A percentile compares a stretch with the other conserved stretches of the same genome.
Evolutionary conservation across 1,140 invertebrate species (phyloP).

Genomic region (Coboldia fuscipes): DNA sequence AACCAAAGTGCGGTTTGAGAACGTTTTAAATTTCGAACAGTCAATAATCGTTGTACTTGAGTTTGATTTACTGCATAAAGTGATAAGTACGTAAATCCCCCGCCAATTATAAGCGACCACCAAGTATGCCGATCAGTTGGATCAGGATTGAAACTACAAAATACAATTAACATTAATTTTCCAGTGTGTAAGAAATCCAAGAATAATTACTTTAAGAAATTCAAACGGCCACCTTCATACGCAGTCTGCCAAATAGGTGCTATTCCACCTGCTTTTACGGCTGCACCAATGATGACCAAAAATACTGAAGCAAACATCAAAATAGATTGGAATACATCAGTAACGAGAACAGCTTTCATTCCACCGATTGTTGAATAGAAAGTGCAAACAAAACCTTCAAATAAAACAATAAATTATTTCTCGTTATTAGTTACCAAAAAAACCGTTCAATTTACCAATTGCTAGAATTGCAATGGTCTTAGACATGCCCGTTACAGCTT

Average conservation of each 20-base stretch:
- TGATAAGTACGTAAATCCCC: constrained; percentile 46
- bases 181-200: neutral
- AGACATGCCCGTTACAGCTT: constrained; percentile 61
- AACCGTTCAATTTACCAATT: constrained; percentile 36
- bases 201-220: constrained; percentile 47
- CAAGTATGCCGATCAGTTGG: constrained; percentile 52
- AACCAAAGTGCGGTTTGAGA: constrained; percentile 42
- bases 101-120: constrained; percentile 49
- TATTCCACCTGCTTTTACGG: constrained; percentile 36
- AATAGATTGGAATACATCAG: constrained; percentile 62
- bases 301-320: constrained; percentile 58
- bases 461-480: constrained; percentile 52
- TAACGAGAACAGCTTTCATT: constrained; percentile 75
- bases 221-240: constrained; percentile 33
- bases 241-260: constrained; percentile 42
- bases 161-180: neutral
- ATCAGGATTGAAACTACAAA: constrained; percentile 35
- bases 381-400: constrained; percentile 43
- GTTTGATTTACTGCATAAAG: constrained; percentile 66
- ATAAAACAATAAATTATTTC: too few relatives aligned
- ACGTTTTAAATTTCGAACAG: constrained; percentile 41
- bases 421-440: neutral
- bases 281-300: constrained; percentile 49
- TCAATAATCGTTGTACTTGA: constrained; percentile 70
- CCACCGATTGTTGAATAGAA: constrained; percentile 74